phyloP scores from a whole-genome alignment of 53 echinoderm and acorn worm genomes.

The Mesocentrotus franciscanus region DNA sequence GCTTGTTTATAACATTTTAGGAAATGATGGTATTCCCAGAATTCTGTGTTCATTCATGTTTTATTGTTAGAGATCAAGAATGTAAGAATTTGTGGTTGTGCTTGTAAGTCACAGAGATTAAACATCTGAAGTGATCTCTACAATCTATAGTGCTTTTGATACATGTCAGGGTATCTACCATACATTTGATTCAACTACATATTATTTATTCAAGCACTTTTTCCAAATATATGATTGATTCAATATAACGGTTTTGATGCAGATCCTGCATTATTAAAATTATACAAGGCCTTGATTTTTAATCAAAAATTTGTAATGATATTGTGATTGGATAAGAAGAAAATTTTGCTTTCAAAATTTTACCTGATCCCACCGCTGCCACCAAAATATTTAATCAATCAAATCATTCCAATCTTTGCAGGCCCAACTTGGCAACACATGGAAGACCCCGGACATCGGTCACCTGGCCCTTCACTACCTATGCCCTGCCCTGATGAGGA shows the following conservation, averaged over 20 bases:
- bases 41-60: slow-evolving; percentile 9
- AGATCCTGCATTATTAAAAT: not conserved
- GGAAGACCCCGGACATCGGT: slow-evolving; percentile 81
- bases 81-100: not conserved
- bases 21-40: not conserved
- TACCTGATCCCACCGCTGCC: too few relatives aligned
- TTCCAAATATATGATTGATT: not conserved
- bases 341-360: not conserved
- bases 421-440: slow-evolving; percentile 78
- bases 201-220: not conserved
- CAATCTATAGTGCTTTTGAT: not conserved
- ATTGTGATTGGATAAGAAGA: not conserved
- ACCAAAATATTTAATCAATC: not conserved
- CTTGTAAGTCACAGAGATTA: not conserved
- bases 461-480: slow-evolving; percentile 88
- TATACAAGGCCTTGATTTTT: not conserved
- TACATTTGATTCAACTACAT: not conserved
- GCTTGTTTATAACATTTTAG: not conserved
- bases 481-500: slow-evolving; percentile 88
- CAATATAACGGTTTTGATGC: not conserved
- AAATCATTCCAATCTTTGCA: slow-evolving; percentile 31
- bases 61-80: not conserved
- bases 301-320: not conserved
- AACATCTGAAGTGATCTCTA: not conserved
- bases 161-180: not conserved